Conservation (phyloP, 2,797 vertebrate genomes). For the Syndactyla subalaris region DNA sequence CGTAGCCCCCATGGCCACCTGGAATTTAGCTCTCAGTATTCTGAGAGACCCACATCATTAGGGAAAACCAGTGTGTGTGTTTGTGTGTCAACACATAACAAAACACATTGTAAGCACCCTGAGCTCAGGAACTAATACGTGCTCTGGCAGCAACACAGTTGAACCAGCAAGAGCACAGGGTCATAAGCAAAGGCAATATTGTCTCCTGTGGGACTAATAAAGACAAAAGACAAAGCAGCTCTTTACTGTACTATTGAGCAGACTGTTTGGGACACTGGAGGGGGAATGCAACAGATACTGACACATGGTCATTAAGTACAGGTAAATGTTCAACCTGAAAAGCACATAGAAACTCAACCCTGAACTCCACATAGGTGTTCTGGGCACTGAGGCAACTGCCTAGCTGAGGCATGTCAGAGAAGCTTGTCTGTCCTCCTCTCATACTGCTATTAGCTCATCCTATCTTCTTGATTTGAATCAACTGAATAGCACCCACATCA, state of each 20-base stretch:
- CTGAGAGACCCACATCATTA: neutral
- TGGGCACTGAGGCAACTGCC: neutral
- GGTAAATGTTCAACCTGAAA: constrained; percentile 37
- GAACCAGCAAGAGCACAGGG: constrained; percentile 41
- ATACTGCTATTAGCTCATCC: neutral
- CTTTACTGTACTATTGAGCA: constrained; percentile 9
- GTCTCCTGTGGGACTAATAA: constrained; percentile 55
- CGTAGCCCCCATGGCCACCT: neutral
- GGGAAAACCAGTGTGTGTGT: neutral
- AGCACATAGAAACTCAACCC: neutral
- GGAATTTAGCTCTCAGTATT: constrained; percentile 2
- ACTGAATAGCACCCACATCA: neutral
- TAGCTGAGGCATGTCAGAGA: neutral
- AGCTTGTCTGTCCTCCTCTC: neutral
- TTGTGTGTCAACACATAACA: constrained; percentile 63
- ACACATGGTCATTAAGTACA: neutral
- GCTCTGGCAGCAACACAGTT: constrained; percentile 55
- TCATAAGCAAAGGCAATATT: constrained; percentile 53
- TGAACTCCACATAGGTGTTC: neutral
- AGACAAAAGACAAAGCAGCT: constrained; percentile 53
- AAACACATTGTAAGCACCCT: constrained; percentile 48
- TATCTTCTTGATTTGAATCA: neutral
- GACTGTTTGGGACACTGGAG: neutral
- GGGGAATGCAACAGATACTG: neutral
- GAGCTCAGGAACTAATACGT: constrained; percentile 57